Conservation (phyloP, 2,888 invertebrate genomes). For the Capitulum mitella region DNA sequence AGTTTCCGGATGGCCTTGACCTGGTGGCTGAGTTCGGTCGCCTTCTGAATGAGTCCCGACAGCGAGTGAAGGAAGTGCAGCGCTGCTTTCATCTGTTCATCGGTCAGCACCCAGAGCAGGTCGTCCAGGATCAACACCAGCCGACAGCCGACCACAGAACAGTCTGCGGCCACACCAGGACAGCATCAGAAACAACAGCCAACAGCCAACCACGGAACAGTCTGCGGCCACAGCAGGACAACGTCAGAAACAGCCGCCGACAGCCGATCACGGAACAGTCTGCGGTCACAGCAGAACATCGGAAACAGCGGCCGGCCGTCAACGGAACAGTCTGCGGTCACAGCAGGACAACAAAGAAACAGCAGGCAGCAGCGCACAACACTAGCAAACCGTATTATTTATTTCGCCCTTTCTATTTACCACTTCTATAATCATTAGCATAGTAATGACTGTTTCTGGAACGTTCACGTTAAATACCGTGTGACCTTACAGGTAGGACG, state of each 20-base stretch:
- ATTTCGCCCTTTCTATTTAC: no score
- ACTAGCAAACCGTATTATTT: no score
- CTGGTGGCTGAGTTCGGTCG: slow-evolving; percentile 68
- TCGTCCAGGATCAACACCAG: slow-evolving; percentile 90
- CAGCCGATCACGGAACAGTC: not conserved
- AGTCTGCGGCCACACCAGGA: no score
- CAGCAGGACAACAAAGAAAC: no score
- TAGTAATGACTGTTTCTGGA: no score
- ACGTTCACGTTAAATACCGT: no score
- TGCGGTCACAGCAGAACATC: not conserved
- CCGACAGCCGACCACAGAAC: slow-evolving; percentile 83
- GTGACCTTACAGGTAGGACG: no score
- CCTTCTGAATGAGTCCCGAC: slow-evolving; percentile 68
- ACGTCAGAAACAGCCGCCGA: not conserved
- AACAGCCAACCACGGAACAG: no score
- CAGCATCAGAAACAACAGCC: no score
- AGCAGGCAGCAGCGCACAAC: no score
- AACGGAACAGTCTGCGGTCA: not conserved
- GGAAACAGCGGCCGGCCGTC: slow-evolving; percentile 16
- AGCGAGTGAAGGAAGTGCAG: slow-evolving; percentile 80
- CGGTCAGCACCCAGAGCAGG: slow-evolving; percentile 92
- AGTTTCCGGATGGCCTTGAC: slow-evolving; percentile 78
- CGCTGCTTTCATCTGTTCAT: slow-evolving; percentile 89
- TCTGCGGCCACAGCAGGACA: slow-evolving; percentile 49
- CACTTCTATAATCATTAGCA: no score